A percentile compares a stretch with the other conserved stretches of the same genome.
phyloP scores from a whole-genome alignment of 1,140 invertebrate species.

The Brachystomella parvula region DNA sequence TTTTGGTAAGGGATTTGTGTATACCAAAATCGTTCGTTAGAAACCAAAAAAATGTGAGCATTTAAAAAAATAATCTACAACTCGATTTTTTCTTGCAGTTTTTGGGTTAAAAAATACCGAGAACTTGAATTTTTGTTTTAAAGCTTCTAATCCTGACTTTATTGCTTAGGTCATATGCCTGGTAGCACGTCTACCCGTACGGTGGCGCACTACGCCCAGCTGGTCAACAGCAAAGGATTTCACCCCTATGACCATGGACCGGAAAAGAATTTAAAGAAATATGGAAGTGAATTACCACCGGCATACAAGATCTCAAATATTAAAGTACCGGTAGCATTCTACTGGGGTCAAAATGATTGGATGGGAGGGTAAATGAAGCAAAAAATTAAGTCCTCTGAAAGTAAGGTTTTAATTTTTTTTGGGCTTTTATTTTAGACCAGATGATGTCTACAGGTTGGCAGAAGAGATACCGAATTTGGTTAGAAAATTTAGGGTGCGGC shows the following conservation, averaged over 20 bases:
- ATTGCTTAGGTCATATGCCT: slow-evolving; percentile 44
- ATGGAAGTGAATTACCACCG: slow-evolving; percentile 43
- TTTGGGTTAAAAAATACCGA: no score
- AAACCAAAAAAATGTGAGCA: background rate
- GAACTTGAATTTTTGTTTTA: no score
- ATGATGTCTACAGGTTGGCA: background rate
- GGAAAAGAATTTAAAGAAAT: slow-evolving; percentile 27
- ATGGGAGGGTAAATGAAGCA: background rate
- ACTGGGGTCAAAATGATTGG: slow-evolving; percentile 45
- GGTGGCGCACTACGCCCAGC: slow-evolving; percentile 46
- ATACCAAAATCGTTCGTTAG: no score
- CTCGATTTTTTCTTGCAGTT: no score
- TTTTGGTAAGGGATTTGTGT: no score
- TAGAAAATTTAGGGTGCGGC: slow-evolving; percentile 47
- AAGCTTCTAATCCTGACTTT: no score
- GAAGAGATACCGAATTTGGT: slow-evolving; percentile 6
- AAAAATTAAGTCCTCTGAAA: background rate
- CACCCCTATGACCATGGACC: slow-evolving; percentile 42
- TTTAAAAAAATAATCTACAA: no score
- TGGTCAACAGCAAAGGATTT: slow-evolving; percentile 39
- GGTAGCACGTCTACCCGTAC: slow-evolving; percentile 51
- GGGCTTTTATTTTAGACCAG: background rate
- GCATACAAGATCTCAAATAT: slow-evolving; percentile 42
- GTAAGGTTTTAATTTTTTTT: background rate
- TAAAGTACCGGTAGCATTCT: slow-evolving; percentile 42